A percentile compares a stretch with the other conserved stretches of the same genome.
These are phyloP conservation scores for Frieseomelitta varia DNA, from an alignment of 1,140 invertebrate genomes.

Conservation along the genomic window DNA sequence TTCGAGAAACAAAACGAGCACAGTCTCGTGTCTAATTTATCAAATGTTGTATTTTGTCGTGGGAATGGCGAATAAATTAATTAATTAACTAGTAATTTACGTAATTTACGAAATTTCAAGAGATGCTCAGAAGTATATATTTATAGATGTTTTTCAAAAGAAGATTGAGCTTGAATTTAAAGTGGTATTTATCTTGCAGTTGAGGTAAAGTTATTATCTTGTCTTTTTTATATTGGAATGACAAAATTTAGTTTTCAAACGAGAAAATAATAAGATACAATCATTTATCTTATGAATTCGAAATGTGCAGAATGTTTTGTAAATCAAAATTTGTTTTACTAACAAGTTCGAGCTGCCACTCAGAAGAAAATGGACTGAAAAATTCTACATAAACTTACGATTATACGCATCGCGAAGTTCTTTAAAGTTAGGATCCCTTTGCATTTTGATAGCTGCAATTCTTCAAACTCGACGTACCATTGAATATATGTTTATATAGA, in stretches of 20 bases:
- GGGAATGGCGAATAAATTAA: too few relatives aligned
- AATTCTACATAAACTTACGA: neutral
- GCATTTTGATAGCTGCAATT: neutral
- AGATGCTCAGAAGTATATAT: too few relatives aligned
- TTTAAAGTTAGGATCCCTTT: neutral
- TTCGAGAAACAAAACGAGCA: neutral
- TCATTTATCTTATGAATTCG: neutral
- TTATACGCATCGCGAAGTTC: neutral
- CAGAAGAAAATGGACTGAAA: neutral
- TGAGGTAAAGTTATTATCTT: neutral
- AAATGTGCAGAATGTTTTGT: neutral
- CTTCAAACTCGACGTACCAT: neutral
- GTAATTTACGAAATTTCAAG: too few relatives aligned
- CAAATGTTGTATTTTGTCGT: too few relatives aligned
- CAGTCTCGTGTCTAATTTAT: too few relatives aligned
- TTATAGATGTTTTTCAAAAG: too few relatives aligned
- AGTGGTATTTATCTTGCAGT: neutral
- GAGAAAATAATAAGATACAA: too few relatives aligned
- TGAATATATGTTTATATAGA: neutral
- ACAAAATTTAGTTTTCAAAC: neutral
- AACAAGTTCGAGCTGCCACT: neutral
- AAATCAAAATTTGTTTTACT: neutral
- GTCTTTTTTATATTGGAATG: neutral
- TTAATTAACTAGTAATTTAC: too few relatives aligned
- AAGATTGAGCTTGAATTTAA: neutral